Evolutionary conservation across 2,113 vertebrate species (phyloP).

Genomic region (Lagenorhynchus albirostris): DNA sequence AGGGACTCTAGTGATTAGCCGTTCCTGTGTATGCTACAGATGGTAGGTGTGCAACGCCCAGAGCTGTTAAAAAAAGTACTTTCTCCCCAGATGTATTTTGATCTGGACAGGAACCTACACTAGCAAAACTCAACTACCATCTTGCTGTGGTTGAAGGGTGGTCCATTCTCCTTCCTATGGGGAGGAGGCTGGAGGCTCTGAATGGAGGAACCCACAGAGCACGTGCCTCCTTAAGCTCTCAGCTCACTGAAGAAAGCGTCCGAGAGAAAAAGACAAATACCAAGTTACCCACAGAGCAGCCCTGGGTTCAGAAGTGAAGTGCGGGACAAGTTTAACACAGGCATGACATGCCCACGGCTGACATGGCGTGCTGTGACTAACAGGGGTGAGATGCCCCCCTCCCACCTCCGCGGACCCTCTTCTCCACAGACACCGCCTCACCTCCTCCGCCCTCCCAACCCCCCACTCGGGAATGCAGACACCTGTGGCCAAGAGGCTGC

Average conservation of each 20-base stretch:
- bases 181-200: neutral
- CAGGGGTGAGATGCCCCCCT: accelerated
- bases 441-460: too few relatives aligned
- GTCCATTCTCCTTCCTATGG: accelerated
- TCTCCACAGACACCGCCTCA: neutral
- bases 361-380: accelerated
- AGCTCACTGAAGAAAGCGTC: neutral
- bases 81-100: accelerated
- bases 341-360: accelerated
- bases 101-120: too few relatives aligned
- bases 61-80: accelerated
- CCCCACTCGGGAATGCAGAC: neutral
- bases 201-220: neutral
- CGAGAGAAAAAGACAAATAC: neutral
- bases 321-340: accelerated
- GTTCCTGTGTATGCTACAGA: accelerated
- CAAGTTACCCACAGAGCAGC: neutral
- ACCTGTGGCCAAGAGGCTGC: neutral
- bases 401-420: too few relatives aligned
- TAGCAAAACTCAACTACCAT: neutral
- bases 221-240: accelerated
- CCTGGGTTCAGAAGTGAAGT: neutral
- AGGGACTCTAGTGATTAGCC: accelerated
- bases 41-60: neutral
- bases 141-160: accelerated